Base-by-base conservation (phyloP, 1,140 invertebrate species). In the Trachymyrmex septentrionalis region DNA sequence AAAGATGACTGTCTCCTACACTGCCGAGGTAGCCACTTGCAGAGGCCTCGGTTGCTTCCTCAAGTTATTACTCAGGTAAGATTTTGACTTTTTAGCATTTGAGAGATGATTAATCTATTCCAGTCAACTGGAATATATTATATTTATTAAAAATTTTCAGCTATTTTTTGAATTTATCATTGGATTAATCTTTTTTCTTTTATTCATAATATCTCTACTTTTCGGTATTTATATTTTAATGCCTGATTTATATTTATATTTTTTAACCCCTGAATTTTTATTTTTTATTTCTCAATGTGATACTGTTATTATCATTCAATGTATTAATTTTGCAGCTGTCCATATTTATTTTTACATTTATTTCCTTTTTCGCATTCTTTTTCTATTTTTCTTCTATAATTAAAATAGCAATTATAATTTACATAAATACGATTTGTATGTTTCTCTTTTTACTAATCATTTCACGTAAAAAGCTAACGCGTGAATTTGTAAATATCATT, bases 1-100 rank as follows among this genome's bases (percentile, higher is more conserved):
- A 90, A 66, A 91, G 59, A 98, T 98, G 98, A 98, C 98, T 87
- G 97, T 99, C 24, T 97, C 97, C 0, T 99, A 99, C 89, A 98
- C 98, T 67, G 97, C 97, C 27, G 97, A 98, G 96, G 98, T 99
- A 86, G 98, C 98, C 72, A 98, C 98, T 84, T 98, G 97, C 92
- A 96, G 96, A 81, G 97, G 97, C 73, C 97, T 98, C 93, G 98
- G 98, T 85, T 98, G 97, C 92, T 98, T 98, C 94, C 96, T 98
- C 87, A 98, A 98, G 95, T 96, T 98, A 92, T 95, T 98, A 14
- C 95, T 97, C 86, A 97, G 97, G 97, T 98, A 96, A 92, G 14
- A 76, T 61, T 19, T 64, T 64, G 0, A n/a, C 6, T 48, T 12
- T 27, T 27, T 75, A 12, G 4, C 24, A 72, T 72, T 72, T 27